Percentiles rank a stretch among this genome's conserved stretches.
These are phyloP conservation scores for Moxostoma hubbsi DNA, from an alignment of 2,797 vertebrate genomes.

Conservation along the genomic window DNA sequence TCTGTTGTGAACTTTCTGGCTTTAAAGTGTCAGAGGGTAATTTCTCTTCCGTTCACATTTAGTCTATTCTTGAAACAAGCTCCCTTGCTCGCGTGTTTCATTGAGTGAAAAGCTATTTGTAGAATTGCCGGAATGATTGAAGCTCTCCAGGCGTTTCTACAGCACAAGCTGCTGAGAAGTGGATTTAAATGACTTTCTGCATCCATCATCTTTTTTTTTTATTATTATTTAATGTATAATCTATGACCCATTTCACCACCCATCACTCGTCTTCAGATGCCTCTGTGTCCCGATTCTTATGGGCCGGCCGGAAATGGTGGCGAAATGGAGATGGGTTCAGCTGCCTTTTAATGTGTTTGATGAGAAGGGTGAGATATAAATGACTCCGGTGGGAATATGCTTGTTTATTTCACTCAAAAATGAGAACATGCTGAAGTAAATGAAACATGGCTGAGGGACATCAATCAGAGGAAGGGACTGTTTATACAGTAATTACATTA, in stretches of 20 bases:
- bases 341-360: conserved; percentile 46
- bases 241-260: conserved; percentile 54
- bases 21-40: background rate
- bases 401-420: conserved; percentile 62
- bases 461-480: conserved; percentile 54
- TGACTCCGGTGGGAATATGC: conserved; percentile 49
- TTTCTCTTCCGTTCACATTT: conserved; percentile 23
- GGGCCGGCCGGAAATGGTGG: conserved; percentile 39
- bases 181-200: conserved; percentile 58
- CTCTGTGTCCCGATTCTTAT: conserved; percentile 37
- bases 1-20: background rate
- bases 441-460: conserved; percentile 63
- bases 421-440: conserved; percentile 58
- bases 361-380: conserved; percentile 50
- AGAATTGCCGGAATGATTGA: conserved; percentile 59
- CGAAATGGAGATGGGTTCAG: conserved; percentile 41
- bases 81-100: conserved; percentile 44
- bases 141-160: conserved; percentile 48
- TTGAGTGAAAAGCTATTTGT: conserved; percentile 58
- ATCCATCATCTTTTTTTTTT: conserved; percentile 58
- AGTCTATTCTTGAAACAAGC: conserved; percentile 55
- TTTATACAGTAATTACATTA: conserved; percentile 62
- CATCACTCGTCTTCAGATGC: conserved; percentile 40
- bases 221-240: conserved; percentile 57
- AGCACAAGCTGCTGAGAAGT: conserved; percentile 47